A percentile compares a stretch with the other conserved stretches of the same genome.
These are phyloP conservation scores for Muraenolepis orangiensis DNA, from an alignment of 2,797 vertebrate genomes.

Conservation along the genomic window DNA sequence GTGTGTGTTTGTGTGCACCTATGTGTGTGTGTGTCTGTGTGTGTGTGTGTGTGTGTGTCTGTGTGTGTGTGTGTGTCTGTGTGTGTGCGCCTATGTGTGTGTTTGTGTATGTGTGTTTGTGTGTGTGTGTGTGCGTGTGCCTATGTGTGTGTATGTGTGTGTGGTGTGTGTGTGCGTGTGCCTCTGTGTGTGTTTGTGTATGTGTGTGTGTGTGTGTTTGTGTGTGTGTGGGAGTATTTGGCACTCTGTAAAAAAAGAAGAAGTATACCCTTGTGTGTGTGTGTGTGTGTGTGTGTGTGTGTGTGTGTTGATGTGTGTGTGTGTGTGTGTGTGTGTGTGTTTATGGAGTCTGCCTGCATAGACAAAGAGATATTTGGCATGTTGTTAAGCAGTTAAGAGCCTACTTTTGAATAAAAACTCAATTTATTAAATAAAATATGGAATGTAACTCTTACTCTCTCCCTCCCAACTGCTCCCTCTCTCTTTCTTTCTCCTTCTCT, in stretches of 20 bases:
- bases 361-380: too few species aligned
- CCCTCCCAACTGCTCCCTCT: slow-evolving; percentile 13
- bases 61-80: background rate
- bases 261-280: background rate
- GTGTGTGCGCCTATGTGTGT: too few species aligned
- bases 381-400: too few species aligned
- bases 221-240: background rate
- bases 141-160: background rate
- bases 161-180: background rate
- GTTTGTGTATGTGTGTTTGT: slow-evolving; percentile 2
- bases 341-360: too few species aligned
- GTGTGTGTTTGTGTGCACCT: background rate
- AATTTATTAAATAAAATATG: too few species aligned
- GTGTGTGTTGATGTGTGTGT: too few species aligned
- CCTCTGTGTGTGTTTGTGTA: slow-evolving; percentile 1
- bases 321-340: too few species aligned
- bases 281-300: too few species aligned
- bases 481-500: background rate
- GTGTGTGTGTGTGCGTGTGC: slow-evolving; percentile 10
- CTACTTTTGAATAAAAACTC: too few species aligned
- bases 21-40: slow-evolving; percentile 3
- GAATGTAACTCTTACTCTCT: background rate
- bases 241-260: background rate
- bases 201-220: background rate
- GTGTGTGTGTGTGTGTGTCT: background rate